Percentiles rank a stretch among this genome's conserved stretches.
Evolutionary conservation across 92 coral and sea anemone genomes (phyloP).

Genomic region (Epizoanthus stellaris): DNA sequence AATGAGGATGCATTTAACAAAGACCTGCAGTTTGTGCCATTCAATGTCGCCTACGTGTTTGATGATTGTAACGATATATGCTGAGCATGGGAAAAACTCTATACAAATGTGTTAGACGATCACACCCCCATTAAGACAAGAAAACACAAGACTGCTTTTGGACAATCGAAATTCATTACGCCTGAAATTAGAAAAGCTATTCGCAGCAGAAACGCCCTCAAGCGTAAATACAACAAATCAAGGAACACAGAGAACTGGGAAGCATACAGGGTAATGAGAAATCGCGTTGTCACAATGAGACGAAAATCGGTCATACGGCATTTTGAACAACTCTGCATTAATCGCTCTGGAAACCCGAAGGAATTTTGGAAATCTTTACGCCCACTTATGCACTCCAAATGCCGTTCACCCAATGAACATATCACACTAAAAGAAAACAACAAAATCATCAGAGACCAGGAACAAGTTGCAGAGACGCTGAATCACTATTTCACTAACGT

Average conservation of each 20-base stretch:
- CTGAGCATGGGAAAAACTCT: slow-evolving; percentile 32
- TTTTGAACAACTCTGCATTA: too few relatives aligned
- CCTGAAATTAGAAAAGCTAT: slow-evolving; percentile 37
- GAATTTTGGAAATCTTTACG: too few relatives aligned
- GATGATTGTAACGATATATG: slow-evolving; percentile 19
- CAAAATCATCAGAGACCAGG: not conserved
- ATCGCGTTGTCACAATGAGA: too few relatives aligned
- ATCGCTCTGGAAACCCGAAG: too few relatives aligned
- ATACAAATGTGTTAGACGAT: slow-evolving; percentile 20
- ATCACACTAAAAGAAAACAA: slow-evolving; percentile 10
- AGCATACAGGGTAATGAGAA: too few relatives aligned
- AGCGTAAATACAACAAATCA: slow-evolving; percentile 47
- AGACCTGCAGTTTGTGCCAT: slow-evolving; percentile 23
- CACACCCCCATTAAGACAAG: slow-evolving; percentile 35
- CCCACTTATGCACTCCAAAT: too few relatives aligned
- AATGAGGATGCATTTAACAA: slow-evolving; percentile 10
- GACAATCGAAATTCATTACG: slow-evolving; percentile 32
- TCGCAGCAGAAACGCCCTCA: slow-evolving; percentile 34
- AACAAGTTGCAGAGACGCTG: not conserved
- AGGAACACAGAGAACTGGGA: slow-evolving; percentile 2
- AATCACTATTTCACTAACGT: slow-evolving; percentile 3
- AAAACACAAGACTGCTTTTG: slow-evolving; percentile 10
- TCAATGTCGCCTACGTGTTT: slow-evolving; percentile 8
- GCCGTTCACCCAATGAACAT: not conserved
- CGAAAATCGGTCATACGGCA: too few relatives aligned